phyloP scores from a whole-genome alignment of 2,113 vertebrate species.

The Lycocorax pyrrhopterus region DNA sequence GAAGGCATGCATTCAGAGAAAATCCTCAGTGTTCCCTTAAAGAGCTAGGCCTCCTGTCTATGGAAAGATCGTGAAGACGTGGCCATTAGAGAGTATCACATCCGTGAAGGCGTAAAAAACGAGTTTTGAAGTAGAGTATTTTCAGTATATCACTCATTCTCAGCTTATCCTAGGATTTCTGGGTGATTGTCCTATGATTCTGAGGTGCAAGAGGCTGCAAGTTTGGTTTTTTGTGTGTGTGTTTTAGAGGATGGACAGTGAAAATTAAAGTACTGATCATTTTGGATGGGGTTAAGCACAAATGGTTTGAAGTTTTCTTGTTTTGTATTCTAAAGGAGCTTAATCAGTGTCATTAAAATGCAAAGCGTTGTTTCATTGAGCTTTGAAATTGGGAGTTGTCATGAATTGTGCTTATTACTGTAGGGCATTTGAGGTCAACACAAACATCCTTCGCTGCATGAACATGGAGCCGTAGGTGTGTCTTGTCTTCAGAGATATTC shows the following conservation, averaged over 20 bases:
- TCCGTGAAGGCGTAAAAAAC: neutral
- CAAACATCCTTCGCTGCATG: rapidly evolving
- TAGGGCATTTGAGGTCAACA: neutral
- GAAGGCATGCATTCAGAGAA: neutral
- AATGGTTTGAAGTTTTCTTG: neutral
- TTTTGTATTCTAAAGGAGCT: neutral
- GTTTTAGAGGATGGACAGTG: neutral
- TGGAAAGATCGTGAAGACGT: neutral
- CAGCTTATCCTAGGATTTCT: neutral
- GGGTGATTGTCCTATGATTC: neutral
- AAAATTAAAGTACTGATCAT: neutral
- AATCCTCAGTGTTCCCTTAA: neutral
- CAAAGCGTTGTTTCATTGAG: neutral
- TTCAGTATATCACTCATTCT: neutral
- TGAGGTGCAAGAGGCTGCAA: neutral
- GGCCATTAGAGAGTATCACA: neutral
- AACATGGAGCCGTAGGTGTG: rapidly evolving
- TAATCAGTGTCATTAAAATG: neutral
- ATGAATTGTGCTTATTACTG: neutral
- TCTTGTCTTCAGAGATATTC: neutral
- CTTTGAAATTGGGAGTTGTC: neutral
- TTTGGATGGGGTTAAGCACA: neutral
- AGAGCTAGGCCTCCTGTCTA: neutral
- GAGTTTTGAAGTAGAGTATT: neutral
- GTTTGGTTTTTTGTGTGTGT: neutral